These are phyloP conservation scores for Candidula unifasciata DNA, from an alignment of 2,888 invertebrate genomes.

Conservation along the genomic window DNA sequence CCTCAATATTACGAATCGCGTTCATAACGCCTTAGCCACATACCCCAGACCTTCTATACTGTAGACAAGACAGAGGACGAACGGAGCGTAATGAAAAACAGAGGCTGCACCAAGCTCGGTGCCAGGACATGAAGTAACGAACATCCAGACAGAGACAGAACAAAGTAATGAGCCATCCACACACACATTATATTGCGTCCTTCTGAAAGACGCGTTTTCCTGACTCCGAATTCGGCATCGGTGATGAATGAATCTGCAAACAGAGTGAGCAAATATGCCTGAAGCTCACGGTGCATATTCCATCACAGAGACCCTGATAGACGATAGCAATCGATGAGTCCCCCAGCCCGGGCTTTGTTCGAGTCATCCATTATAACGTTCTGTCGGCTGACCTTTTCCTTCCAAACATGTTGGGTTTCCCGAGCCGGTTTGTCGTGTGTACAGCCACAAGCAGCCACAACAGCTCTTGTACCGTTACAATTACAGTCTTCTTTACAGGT, in stretches of 20 bases:
- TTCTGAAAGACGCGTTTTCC: neutral
- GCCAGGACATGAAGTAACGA: neutral
- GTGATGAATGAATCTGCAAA: conserved; percentile 45
- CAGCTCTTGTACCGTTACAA: too few species aligned
- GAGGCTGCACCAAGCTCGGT: neutral
- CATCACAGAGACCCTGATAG: conserved; percentile 27
- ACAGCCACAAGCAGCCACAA: neutral
- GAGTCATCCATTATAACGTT: conserved; percentile 38
- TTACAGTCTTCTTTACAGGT: too few species aligned
- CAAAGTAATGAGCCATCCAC: conserved; percentile 10
- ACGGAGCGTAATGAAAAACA: too few species aligned
- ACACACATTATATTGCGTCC: conserved; percentile 5
- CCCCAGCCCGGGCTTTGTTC: conserved; percentile 6
- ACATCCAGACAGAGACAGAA: neutral
- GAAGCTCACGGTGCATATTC: conserved; percentile 43
- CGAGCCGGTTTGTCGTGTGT: neutral
- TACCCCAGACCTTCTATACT: too few species aligned
- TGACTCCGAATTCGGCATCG: conserved; percentile 9
- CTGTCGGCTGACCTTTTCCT: conserved; percentile 25
- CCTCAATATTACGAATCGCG: too few species aligned
- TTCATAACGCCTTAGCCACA: too few species aligned
- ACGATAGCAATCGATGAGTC: conserved; percentile 39
- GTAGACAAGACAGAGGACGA: too few species aligned
- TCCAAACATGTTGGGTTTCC: conserved; percentile 14
- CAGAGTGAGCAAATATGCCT: conserved; percentile 35